phyloP scores from a whole-genome alignment of 2,888 invertebrate genomes.

The Chalcis sispes region DNA sequence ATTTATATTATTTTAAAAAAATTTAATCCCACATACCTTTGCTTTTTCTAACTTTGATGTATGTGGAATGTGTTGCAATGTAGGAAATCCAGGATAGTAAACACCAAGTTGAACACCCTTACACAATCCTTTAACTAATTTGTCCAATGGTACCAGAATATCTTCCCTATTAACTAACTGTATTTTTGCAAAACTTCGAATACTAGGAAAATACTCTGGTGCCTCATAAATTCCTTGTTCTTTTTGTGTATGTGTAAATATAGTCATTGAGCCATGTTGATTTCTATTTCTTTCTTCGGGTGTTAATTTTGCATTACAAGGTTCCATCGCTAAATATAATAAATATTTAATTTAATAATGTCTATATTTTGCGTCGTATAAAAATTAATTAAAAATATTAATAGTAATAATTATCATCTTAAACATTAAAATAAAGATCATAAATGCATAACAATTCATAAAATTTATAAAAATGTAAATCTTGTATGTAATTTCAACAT shows the following conservation, averaged over 20 bases:
- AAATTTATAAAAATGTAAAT: background rate
- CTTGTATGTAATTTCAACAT: conserved; percentile 16
- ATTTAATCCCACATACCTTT: conserved; percentile 67
- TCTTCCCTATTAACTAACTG: conserved; percentile 78
- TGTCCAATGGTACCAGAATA: conserved; percentile 78
- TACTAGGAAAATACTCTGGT: conserved; percentile 81
- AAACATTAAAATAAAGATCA: background rate
- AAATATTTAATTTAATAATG: conserved; percentile 15
- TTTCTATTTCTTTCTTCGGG: conserved; percentile 86
- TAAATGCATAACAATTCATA: too few relatives aligned
- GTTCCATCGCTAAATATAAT: conserved; percentile 81
- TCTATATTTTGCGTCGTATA: too few relatives aligned
- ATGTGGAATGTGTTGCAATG: conserved; percentile 89
- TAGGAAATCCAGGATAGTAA: conserved; percentile 94
- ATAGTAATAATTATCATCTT: conserved; percentile 11
- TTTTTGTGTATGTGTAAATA: conserved; percentile 83
- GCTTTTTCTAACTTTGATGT: conserved; percentile 77
- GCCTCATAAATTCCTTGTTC: conserved; percentile 80
- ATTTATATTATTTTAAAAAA: conserved; percentile 4
- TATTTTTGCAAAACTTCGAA: conserved; percentile 79
- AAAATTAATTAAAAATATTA: background rate
- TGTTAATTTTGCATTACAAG: conserved; percentile 82
- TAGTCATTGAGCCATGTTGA: conserved; percentile 89
- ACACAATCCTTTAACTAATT: conserved; percentile 84
- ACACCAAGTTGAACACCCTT: conserved; percentile 83